Evolutionary conservation across 1,140 invertebrate genomes (phyloP).

Genomic region (Sycobia sp.): DNA sequence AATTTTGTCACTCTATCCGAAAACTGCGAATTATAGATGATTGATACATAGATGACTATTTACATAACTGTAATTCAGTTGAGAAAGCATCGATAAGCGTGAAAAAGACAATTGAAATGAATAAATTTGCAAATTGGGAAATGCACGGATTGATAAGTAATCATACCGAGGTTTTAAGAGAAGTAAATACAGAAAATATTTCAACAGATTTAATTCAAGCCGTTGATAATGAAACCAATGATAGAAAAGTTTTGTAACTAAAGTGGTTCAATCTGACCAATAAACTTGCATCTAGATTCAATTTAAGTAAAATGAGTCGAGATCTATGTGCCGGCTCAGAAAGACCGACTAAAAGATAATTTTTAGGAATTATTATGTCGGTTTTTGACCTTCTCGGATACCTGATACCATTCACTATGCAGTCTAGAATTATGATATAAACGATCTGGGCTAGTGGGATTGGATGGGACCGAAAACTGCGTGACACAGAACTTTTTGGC

Average conservation of each 20-base stretch:
- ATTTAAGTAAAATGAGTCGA: neutral
- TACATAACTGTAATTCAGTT: slow-evolving; percentile 5
- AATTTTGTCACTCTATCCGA: neutral
- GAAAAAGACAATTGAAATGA: neutral
- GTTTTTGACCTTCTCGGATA: no score
- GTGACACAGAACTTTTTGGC: neutral
- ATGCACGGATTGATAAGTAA: no score
- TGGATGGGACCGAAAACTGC: slow-evolving; percentile 20
- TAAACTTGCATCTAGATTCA: neutral
- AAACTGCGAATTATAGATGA: slow-evolving; percentile 2
- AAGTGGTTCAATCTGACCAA: neutral
- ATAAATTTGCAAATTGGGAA: no score
- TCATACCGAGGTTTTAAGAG: no score
- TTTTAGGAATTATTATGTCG: slow-evolving; percentile 43
- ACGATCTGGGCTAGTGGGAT: slow-evolving; percentile 41
- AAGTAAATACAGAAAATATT: neutral
- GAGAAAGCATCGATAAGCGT: neutral
- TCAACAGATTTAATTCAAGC: neutral
- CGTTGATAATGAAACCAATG: neutral
- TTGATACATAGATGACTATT: slow-evolving; percentile 25
- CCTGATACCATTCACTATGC: slow-evolving; percentile 47
- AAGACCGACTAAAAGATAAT: no score
- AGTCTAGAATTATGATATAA: slow-evolving; percentile 55
- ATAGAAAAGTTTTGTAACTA: neutral
- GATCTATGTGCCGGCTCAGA: slow-evolving; percentile 11